Conservation (phyloP, 2,797 vertebrate species). For the Phalloptychus januarius region DNA sequence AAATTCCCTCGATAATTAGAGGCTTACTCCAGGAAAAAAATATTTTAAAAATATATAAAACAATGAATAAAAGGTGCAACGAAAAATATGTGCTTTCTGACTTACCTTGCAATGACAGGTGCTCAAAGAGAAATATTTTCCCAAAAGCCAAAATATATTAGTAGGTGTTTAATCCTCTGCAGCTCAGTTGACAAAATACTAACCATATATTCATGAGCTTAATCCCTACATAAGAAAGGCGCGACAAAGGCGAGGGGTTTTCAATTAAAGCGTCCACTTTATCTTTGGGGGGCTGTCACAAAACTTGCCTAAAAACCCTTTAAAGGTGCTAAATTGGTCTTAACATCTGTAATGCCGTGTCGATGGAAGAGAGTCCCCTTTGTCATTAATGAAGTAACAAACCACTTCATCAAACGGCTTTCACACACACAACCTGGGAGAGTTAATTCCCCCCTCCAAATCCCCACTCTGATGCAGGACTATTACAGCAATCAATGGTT, state of each 20-base stretch:
- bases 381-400: slow-evolving; percentile 89
- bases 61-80: slow-evolving; percentile 76
- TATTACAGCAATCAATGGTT: slow-evolving; percentile 88
- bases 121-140: slow-evolving; percentile 6
- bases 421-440: slow-evolving; percentile 60
- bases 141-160: slow-evolving; percentile 14
- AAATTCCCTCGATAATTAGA: slow-evolving; percentile 60
- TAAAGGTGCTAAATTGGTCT: slow-evolving; percentile 81
- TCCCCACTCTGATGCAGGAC: slow-evolving; percentile 73
- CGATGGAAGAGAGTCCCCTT: slow-evolving; percentile 74
- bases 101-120: slow-evolving; percentile 43
- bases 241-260: slow-evolving; percentile 76
- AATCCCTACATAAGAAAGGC: slow-evolving; percentile 78
- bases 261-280: slow-evolving; percentile 80
- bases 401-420: slow-evolving; percentile 85
- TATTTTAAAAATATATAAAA: slow-evolving; percentile 67
- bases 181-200: slow-evolving; percentile 79
- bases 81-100: slow-evolving; percentile 61
- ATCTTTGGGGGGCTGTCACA: slow-evolving; percentile 65
- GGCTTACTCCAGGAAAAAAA: slow-evolving; percentile 56
- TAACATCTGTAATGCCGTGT: slow-evolving; percentile 83
- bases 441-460: slow-evolving; percentile 47
- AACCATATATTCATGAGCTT: slow-evolving; percentile 81
- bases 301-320: slow-evolving; percentile 78
- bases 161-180: slow-evolving; percentile 59